A percentile compares a stretch with the other conserved stretches of the same genome.
These are phyloP conservation scores for Himalopsyche tibetana DNA, from an alignment of 2,888 invertebrate genomes.

Conservation along the genomic window DNA sequence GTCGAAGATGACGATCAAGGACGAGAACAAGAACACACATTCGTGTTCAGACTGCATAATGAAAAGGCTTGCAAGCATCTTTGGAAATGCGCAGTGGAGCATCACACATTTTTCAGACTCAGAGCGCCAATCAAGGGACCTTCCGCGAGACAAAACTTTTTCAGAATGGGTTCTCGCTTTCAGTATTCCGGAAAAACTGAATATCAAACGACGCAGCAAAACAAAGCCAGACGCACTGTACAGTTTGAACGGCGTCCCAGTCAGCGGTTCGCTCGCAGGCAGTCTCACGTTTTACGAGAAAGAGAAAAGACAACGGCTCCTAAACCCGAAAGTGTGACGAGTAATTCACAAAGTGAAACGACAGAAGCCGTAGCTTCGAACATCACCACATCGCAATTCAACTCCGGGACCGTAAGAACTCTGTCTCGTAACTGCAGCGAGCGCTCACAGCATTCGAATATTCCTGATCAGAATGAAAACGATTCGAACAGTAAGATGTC, in stretches of 20 bases:
- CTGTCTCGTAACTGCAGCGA: slow-evolving; percentile 77
- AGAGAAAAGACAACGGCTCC: slow-evolving; percentile 79
- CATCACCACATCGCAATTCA: slow-evolving; percentile 69
- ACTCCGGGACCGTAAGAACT: slow-evolving; percentile 63
- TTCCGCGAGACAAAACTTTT: slow-evolving; percentile 95
- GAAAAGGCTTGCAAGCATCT: slow-evolving; percentile 99
- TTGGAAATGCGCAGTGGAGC: slow-evolving; percentile 99
- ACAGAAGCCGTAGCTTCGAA: slow-evolving; percentile 69
- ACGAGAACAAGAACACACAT: slow-evolving; percentile 97
- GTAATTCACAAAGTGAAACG: slow-evolving; percentile 67
- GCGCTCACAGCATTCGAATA: slow-evolving; percentile 74
- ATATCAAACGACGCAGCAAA: slow-evolving; percentile 96
- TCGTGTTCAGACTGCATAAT: slow-evolving; percentile 96
- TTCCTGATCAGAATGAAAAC: slow-evolving; percentile 40
- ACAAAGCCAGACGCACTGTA: slow-evolving; percentile 92
- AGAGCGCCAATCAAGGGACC: slow-evolving; percentile 92
- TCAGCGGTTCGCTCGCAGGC: slow-evolving; percentile 95
- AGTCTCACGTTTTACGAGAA: slow-evolving; percentile 91
- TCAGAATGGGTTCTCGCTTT: slow-evolving; percentile 98
- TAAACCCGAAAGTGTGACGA: slow-evolving; percentile 66
- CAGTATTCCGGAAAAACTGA: slow-evolving; percentile 96
- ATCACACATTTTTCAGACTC: slow-evolving; percentile 98
- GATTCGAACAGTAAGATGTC: slow-evolving; percentile 69
- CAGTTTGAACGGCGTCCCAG: slow-evolving; percentile 98
- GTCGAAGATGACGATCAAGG: slow-evolving; percentile 99